Evolutionary conservation across 2,797 vertebrate genomes (phyloP).

Genomic region (Pseudochirops cupreus): DNA sequence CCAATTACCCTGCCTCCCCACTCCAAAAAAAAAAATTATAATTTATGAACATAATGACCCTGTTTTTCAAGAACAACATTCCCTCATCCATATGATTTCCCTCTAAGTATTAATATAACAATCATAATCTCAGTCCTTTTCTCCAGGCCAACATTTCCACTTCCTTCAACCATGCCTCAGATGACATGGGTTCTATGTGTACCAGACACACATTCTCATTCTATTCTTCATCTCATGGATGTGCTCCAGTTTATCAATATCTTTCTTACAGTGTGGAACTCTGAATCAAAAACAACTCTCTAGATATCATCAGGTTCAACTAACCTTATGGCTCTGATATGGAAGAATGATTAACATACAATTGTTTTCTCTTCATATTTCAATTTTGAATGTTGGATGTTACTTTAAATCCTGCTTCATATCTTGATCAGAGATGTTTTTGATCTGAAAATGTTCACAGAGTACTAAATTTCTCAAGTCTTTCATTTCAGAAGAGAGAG

Average conservation of each 20-base stretch:
- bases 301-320: slow-evolving; percentile 29
- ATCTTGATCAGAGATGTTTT: slow-evolving; percentile 31
- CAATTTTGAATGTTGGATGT: slow-evolving; percentile 18
- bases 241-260: slow-evolving; percentile 13
- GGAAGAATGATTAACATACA: slow-evolving; percentile 29
- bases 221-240: neutral
- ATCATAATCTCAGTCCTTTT: neutral
- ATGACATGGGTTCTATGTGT: neutral
- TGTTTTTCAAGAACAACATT: neutral
- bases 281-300: neutral
- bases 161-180: neutral
- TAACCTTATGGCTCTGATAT: neutral
- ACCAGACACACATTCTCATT: neutral
- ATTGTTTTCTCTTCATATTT: slow-evolving; percentile 25
- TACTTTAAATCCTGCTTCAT: slow-evolving; percentile 34
- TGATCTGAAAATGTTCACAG: slow-evolving; percentile 27
- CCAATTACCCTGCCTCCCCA: no score
- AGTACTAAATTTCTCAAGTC: slow-evolving; percentile 32
- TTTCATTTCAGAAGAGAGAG: slow-evolving; percentile 49
- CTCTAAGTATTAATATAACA: neutral
- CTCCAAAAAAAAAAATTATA: neutral
- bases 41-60: neutral
- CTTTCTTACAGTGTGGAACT: slow-evolving; percentile 28
- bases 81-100: neutral
- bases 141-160: neutral